Evolutionary conservation across 2,113 vertebrate species (phyloP), one percentile per base, ranked within the genome.

Genomic region (Montifringilla adamsi): DNA sequence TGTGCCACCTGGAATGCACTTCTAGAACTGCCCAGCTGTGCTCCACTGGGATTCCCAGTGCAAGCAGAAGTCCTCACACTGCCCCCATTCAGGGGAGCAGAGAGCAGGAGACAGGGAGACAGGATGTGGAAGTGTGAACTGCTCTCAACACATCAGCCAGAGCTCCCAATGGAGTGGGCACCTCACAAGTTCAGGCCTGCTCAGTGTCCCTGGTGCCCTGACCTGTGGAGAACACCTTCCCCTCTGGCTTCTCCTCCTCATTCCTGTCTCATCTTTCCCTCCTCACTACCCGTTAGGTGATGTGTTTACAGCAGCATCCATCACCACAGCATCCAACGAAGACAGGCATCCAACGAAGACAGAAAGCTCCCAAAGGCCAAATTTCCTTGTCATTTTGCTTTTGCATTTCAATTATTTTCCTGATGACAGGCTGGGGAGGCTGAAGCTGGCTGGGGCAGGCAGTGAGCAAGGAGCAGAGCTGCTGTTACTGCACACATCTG

Each of bases 81-180:
- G 49, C 47, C 35, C 13, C 15, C 18, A 33, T 37, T 39, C 15
- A 49, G 1, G 1, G 50, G 22, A 80, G 59, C 26, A 3, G 23
- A 37, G 44, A 81, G 59, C 33, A n/a, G 6, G 6, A 74, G 41
- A 53, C 26, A 31, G 3, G 19, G 17, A 31, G 23, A 17, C 14
- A 6, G 46, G 30, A 44, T 3, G 3, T 52, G 46, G 52, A 31
- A 22, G 17, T 2, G 4, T 0, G 7, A 47, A 49, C n/a, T 63
- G 84, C 72, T 64, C 58, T 78, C 31, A 10, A 17, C 5, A 8
- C 23, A 10, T 31, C 37, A 47, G 46, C 28, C 27, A 15, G 1
- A 13, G 28, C n/a, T 91, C 24, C 30, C 0, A 3, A 9, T 10
- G 7, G 41, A 47, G 46, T 0, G 0, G 8, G 37, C 22, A 75